These are phyloP conservation scores for Daboia siamensis DNA, from an alignment of 2,113 vertebrate genomes.

Conservation along the genomic window DNA sequence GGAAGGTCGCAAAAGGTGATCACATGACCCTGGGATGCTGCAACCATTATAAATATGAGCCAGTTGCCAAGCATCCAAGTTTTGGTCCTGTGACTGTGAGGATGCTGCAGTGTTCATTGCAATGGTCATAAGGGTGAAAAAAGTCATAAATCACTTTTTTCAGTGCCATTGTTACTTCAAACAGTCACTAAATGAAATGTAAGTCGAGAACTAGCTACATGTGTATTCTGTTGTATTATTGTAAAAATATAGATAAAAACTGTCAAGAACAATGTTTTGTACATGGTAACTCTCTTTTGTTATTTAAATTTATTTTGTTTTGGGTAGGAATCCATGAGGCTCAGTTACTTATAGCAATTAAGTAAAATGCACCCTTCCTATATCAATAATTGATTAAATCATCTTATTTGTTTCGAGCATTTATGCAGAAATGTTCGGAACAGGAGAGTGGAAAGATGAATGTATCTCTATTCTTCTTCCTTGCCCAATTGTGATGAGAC, in stretches of 20 bases:
- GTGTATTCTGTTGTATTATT: background rate
- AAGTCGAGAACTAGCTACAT: background rate
- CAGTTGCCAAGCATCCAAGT: background rate
- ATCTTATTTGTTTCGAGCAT: background rate
- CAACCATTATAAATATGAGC: background rate
- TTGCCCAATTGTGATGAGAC: background rate
- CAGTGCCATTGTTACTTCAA: background rate
- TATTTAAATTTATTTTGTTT: constrained; percentile 12
- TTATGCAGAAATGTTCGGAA: background rate
- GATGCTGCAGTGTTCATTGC: background rate
- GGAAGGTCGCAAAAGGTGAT: background rate
- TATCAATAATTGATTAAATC: background rate
- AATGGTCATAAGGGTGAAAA: background rate
- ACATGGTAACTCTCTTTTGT: background rate
- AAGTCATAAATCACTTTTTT: background rate
- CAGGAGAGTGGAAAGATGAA: background rate
- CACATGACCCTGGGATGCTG: background rate
- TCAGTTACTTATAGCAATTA: background rate
- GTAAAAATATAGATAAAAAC: background rate
- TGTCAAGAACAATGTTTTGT: background rate
- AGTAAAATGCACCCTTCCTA: background rate
- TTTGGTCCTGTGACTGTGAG: background rate
- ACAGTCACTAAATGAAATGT: background rate
- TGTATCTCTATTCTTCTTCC: no score
- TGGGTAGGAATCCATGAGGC: background rate